Percentiles rank a stretch among this genome's conserved stretches.
Evolutionary conservation across 2,888 invertebrate genomes (phyloP).

Genomic region (Heteromyza rotundicornis): DNA sequence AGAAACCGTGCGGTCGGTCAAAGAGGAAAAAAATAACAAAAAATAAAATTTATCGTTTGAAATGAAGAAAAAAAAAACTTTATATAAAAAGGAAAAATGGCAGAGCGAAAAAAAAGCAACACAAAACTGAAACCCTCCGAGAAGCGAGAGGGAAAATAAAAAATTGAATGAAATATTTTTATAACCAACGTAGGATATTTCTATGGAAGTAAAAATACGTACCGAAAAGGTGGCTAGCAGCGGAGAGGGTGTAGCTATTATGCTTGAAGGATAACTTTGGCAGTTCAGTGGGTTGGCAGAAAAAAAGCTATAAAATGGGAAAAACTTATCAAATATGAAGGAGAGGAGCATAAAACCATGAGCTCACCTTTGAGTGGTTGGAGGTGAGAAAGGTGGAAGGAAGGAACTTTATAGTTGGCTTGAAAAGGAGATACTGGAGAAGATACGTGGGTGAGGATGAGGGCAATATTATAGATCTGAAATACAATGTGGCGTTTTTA

Average conservation of each 20-base stretch:
- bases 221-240: neutral
- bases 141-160: conserved; percentile 39
- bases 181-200: conserved; percentile 39
- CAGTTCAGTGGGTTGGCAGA: conserved; percentile 5
- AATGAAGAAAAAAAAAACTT: conserved; percentile 12
- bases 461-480: conserved; percentile 7
- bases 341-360: conserved; percentile 48
- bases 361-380: conserved; percentile 51
- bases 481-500: conserved; percentile 14
- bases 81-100: conserved; percentile 12
- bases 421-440: too few species aligned
- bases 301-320: too few species aligned
- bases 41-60: conserved; percentile 29
- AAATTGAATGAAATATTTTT: conserved; percentile 57
- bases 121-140: conserved; percentile 26
- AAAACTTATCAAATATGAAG: conserved; percentile 52
- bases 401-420: neutral
- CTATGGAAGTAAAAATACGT: neutral
- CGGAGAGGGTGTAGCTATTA: neutral
- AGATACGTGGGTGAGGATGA: conserved; percentile 31
- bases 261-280: neutral
- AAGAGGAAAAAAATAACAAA: conserved; percentile 28
- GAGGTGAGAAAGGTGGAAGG: conserved; percentile 12
- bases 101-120: conserved; percentile 22
- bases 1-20: conserved; percentile 43